These are phyloP conservation scores for Camponotus floridanus DNA, from an alignment of 1,140 invertebrate genomes.

Conservation along the genomic window DNA sequence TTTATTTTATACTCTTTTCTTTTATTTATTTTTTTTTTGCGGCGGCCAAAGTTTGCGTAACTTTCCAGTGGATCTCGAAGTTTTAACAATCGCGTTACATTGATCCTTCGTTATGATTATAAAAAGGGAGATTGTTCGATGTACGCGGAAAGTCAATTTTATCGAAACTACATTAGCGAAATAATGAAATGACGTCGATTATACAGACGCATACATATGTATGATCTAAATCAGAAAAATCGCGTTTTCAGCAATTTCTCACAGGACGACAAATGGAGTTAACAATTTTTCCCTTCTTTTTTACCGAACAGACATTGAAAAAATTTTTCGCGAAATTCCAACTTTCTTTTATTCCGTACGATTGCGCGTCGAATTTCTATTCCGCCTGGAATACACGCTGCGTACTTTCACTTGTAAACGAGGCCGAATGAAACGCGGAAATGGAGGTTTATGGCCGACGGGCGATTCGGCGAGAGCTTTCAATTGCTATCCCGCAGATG, in stretches of 20 bases:
- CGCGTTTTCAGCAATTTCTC: background rate
- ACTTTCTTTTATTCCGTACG: constrained; percentile 25
- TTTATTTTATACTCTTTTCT: constrained; percentile 38
- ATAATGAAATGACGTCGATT: background rate
- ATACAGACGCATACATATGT: no score
- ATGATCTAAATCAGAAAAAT: background rate
- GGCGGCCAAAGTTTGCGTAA: constrained; percentile 23
- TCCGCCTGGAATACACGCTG: background rate
- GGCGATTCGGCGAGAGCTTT: constrained; percentile 62
- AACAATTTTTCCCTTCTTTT: background rate
- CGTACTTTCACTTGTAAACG: constrained; percentile 59
- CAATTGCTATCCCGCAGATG: constrained; percentile 42
- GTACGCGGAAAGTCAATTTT: constrained; percentile 25
- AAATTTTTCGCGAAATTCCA: background rate
- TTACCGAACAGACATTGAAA: background rate
- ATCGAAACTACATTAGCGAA: background rate
- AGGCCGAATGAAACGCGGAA: constrained; percentile 54
- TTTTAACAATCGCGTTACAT: constrained; percentile 55
- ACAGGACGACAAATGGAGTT: background rate
- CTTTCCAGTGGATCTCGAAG: constrained; percentile 9
- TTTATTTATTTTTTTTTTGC: constrained; percentile 7
- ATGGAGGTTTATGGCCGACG: constrained; percentile 48
- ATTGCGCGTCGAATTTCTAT: constrained; percentile 35
- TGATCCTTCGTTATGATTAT: constrained; percentile 32
- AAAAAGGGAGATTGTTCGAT: constrained; percentile 1